These are phyloP conservation scores for Augochlora pura DNA, from an alignment of 1,140 invertebrate species.

Conservation along the genomic window DNA sequence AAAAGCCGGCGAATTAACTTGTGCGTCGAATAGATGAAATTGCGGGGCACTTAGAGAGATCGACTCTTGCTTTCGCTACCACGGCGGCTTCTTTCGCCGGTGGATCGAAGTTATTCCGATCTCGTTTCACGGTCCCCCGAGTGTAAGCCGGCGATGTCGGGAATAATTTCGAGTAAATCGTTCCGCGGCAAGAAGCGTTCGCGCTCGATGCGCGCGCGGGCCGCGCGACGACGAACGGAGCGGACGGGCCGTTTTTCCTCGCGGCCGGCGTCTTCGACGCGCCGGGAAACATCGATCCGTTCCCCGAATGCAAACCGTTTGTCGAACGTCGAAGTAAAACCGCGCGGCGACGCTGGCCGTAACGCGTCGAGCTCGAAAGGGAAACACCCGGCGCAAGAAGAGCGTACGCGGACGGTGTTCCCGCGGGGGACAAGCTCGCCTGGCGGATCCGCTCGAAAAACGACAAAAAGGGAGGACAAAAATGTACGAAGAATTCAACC, in stretches of 20 bases:
- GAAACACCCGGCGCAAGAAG: constrained; percentile 29
- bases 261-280: too few relatives aligned
- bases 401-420: not conserved
- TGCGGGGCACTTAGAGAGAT: too few relatives aligned
- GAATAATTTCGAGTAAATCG: constrained; percentile 15
- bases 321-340: constrained; percentile 39
- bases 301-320: constrained; percentile 36
- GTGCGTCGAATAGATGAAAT: too few relatives aligned
- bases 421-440: constrained; percentile 48
- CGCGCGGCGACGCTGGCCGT: constrained; percentile 20
- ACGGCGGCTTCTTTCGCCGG: not conserved
- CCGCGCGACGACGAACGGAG: not conserved
- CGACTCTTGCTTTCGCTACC: not conserved
- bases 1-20: too few relatives aligned
- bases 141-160: not conserved
- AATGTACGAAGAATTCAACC: constrained; percentile 45
- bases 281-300: constrained; percentile 12
- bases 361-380: constrained; percentile 28
- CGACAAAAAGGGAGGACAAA: not conserved
- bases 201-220: not conserved
- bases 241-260: not conserved
- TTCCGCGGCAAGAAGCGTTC: not conserved
- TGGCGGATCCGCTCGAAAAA: constrained; percentile 34
- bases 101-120: not conserved
- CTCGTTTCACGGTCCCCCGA: not conserved